Base-by-base conservation (phyloP, 2,113 vertebrate genomes). In the Neopipo cinnamomea region DNA sequence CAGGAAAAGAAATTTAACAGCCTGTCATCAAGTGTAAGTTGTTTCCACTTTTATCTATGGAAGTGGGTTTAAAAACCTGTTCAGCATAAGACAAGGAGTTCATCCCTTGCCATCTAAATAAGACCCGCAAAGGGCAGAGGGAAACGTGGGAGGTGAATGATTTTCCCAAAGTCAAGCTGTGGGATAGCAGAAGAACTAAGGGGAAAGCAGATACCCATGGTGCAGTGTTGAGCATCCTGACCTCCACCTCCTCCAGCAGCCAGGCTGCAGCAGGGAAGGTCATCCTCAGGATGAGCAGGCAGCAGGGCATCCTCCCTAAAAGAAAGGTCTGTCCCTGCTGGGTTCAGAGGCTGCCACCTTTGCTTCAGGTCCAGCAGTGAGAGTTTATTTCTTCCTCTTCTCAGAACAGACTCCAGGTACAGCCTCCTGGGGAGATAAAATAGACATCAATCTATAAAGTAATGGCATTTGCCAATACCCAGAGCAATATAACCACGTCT, bases 381-480 rank as follows among this genome's bases (percentile, higher is more conserved):
- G 39, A n/a, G 16, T 78, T 85, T 78, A n/a, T 67, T 80, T 62
- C 33, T 95, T 46, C 18, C 37, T 55, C 59, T 81, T 27, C 44
- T 37, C 80, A n/a, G 70, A 81, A 85, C 61, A 78, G 66, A 22
- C 20, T 27, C 28, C 47, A 97, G 46, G 67, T 80, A 95, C 35
- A 47, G 41, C n/a, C 19, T 74, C 39, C 76, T 44, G 27, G 63
- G 47, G 87, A 67, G 73, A 79, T 28, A 78, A 95, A 95, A 50
- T 33, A 95, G 71, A 93, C 3, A 2, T 67, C 95, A 96, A 33
- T 94, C 76, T 95, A 95, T 94, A 93, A 97, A 94, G 78, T 84
- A 80, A 85, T 73, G 73, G 44, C 85, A 58, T 94, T 73, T 86
- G 16, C 84, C 88, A 76, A 85, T 17, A 18, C 21, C 37, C 20